A percentile compares a stretch with the other conserved stretches of the same genome.
Conservation (phyloP, 2,797 vertebrate species). For the Pseudochromis fuscus region DNA sequence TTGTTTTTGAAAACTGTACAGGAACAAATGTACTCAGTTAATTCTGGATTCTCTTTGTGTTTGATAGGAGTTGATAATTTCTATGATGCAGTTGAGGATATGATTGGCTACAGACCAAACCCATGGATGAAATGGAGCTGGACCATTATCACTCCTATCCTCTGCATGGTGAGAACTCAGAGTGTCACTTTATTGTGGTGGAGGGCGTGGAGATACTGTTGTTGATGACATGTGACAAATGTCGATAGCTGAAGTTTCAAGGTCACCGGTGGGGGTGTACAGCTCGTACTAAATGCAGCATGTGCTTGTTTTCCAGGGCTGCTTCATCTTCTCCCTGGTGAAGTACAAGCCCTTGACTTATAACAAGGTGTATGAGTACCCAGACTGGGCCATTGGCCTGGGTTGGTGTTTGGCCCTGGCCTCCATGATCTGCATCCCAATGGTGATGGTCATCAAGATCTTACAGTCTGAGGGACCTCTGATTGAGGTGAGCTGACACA, state of each 20-base stretch:
- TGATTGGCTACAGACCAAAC: conserved; percentile 98
- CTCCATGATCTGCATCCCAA: conserved; percentile 97
- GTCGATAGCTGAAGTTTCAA: conserved; percentile 30
- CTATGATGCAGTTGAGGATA: conserved; percentile 97
- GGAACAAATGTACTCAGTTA: conserved; percentile 11
- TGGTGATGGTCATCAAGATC: conserved; percentile 96
- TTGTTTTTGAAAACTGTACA: background rate
- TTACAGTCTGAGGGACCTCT: conserved; percentile 93
- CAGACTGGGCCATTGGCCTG: conserved; percentile 94
- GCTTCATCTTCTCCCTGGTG: conserved; percentile 96
- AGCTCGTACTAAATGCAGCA: conserved; percentile 20
- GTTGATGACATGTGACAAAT: conserved; percentile 21
- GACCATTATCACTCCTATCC: conserved; percentile 93
- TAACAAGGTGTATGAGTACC: conserved; percentile 96
- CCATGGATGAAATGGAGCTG: conserved; percentile 99
- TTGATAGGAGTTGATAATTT: conserved; percentile 92
- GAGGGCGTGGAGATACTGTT: background rate
- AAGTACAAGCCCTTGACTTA: conserved; percentile 97
- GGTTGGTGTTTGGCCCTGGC: conserved; percentile 94
- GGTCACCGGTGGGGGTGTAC: conserved; percentile 14
- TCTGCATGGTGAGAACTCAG: conserved; percentile 87
- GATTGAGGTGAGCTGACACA: conserved; percentile 87
- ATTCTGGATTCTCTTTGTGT: conserved; percentile 30
- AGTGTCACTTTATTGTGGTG: conserved; percentile 17
- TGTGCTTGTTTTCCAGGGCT: conserved; percentile 85